Percentiles rank a stretch among this genome's conserved stretches.
These are phyloP conservation scores for Lampropteryx suffumata DNA, from an alignment of 2,888 invertebrate species.

Conservation along the genomic window DNA sequence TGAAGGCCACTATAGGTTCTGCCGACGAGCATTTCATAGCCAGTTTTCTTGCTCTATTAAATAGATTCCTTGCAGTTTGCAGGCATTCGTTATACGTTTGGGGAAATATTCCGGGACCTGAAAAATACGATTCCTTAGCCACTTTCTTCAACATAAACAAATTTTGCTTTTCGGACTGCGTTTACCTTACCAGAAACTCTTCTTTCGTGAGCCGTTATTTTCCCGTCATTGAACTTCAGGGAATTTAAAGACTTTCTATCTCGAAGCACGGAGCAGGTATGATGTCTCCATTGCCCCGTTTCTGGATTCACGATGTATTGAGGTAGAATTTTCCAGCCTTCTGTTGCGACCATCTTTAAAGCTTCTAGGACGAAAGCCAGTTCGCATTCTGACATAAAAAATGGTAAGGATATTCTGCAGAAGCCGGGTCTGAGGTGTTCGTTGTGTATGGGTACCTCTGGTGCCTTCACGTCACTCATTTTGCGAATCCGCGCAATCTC, in stretches of 20 bases:
- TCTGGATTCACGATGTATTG: conserved; percentile 94
- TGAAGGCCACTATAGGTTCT: conserved; percentile 89
- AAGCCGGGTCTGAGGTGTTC: conserved; percentile 94
- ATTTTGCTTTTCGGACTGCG: neutral
- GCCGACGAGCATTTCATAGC: conserved; percentile 88
- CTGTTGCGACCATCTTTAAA: conserved; percentile 92
- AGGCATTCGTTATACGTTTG: conserved; percentile 90
- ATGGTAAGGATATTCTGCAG: conserved; percentile 92
- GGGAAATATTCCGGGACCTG: conserved; percentile 87
- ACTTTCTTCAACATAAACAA: neutral
- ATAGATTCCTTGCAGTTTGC: conserved; percentile 89
- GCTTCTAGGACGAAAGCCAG: conserved; percentile 92
- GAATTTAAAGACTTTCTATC: conserved; percentile 92
- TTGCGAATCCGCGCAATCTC: conserved; percentile 70
- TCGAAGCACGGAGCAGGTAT: conserved; percentile 89
- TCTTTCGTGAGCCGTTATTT: conserved; percentile 88
- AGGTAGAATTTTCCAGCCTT: conserved; percentile 94
- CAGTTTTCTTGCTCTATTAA: conserved; percentile 89
- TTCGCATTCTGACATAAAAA: conserved; percentile 91
- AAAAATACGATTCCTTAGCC: conserved; percentile 31
- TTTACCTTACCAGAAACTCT: conserved; percentile 81
- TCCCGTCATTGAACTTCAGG: conserved; percentile 88
- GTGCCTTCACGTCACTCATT: conserved; percentile 68
- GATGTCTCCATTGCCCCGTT: conserved; percentile 95
- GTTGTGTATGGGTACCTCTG: conserved; percentile 71